These are phyloP conservation scores for Drosophila neocordata DNA, from an alignment of 1,140 invertebrate genomes.

Conservation along the genomic window DNA sequence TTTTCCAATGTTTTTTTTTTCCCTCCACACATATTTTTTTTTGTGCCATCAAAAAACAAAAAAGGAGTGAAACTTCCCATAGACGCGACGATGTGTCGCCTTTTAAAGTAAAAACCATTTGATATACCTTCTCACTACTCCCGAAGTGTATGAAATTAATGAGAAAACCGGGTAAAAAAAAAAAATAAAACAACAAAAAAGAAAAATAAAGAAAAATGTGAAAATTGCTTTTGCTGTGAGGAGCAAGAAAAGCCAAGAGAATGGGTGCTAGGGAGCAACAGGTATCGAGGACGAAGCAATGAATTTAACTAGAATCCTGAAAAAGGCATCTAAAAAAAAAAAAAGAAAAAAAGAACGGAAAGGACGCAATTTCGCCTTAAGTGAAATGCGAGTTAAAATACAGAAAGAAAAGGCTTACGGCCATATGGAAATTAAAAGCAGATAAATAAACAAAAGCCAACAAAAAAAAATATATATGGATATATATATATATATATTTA, in stretches of 20 bases:
- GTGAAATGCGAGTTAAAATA: constrained; percentile 2
- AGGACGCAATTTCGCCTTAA: not conserved
- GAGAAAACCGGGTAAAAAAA: constrained; percentile 47
- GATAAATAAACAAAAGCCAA: constrained; percentile 14
- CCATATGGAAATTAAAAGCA: constrained; percentile 20
- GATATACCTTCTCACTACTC: constrained; percentile 45
- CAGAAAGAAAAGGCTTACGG: constrained; percentile 12
- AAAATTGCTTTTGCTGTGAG: constrained; percentile 7
- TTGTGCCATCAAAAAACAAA: too few relatives aligned
- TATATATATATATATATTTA: not conserved
- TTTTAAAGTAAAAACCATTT: constrained; percentile 44
- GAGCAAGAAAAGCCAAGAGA: too few relatives aligned
- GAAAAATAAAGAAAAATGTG: constrained; percentile 15
- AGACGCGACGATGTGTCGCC: constrained; percentile 7
- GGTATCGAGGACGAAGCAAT: constrained; percentile 18
- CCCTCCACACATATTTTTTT: not conserved
- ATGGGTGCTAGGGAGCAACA: not conserved
- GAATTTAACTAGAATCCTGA: constrained; percentile 42
- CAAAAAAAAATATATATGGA: not conserved
- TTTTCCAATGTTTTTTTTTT: not conserved
- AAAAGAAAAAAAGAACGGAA: not conserved
- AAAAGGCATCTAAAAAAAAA: constrained; percentile 11
- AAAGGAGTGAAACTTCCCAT: not conserved
- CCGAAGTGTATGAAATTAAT: constrained; percentile 26
- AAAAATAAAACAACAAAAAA: constrained; percentile 64